Percentiles rank a stretch among this genome's conserved stretches.
These are phyloP conservation scores for Geotrypetes seraphini DNA, from an alignment of 2,797 vertebrate genomes.

Conservation along the genomic window DNA sequence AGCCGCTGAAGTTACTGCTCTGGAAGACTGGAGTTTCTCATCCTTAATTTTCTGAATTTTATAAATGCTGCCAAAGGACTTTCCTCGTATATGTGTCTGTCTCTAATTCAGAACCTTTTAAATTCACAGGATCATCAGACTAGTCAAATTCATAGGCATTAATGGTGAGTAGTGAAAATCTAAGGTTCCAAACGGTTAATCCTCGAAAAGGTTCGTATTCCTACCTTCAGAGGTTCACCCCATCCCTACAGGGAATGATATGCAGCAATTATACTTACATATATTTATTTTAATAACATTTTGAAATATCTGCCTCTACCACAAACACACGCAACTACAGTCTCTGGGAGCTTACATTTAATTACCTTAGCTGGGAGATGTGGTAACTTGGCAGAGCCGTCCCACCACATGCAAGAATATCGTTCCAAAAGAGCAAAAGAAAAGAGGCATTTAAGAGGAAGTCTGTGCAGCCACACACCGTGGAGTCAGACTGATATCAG, in stretches of 20 bases:
- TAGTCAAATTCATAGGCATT: too few species aligned
- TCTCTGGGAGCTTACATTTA: neutral
- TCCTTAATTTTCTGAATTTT: too few species aligned
- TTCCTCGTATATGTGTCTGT: too few species aligned
- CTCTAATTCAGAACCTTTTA: too few species aligned
- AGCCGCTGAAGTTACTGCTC: too few species aligned
- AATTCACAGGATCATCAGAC: too few species aligned
- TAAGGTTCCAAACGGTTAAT: neutral
- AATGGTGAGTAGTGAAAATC: too few species aligned
- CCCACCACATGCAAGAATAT: neutral
- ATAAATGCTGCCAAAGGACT: too few species aligned
- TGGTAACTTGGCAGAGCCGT: neutral
- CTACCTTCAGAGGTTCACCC: neutral
- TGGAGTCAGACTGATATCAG: too few species aligned
- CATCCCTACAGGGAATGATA: neutral
- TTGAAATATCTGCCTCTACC: neutral
- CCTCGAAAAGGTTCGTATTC: neutral
- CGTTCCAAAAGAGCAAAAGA: neutral
- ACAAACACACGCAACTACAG: neutral
- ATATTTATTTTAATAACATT: conserved; percentile 3
- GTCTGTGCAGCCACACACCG: too few species aligned
- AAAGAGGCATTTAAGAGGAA: too few species aligned
- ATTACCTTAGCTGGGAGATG: neutral
- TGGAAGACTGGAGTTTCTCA: too few species aligned
- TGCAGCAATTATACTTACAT: neutral